Percentiles rank a stretch among this genome's conserved stretches.
Evolutionary conservation across 2,888 invertebrate genomes (phyloP).

Genomic region (Drosophila flavopinicola): DNA sequence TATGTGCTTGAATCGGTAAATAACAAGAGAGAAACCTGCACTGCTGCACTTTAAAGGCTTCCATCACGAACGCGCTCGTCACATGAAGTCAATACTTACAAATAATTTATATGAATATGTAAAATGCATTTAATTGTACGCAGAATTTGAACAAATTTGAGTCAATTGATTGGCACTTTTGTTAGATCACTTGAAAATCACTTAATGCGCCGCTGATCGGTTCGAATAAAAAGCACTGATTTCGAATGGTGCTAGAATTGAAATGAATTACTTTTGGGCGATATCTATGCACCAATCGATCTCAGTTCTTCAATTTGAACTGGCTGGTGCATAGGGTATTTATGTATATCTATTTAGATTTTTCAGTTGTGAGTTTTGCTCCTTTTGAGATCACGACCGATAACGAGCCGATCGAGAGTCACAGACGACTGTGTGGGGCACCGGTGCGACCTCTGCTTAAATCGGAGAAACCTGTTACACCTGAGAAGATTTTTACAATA

Average conservation of each 20-base stretch:
- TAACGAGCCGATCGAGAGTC: conserved; percentile 52
- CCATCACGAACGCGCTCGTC: conserved; percentile 18
- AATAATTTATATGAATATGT: neutral
- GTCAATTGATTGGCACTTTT: conserved; percentile 1
- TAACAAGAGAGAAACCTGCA: conserved; percentile 19
- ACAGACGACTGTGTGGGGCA: conserved; percentile 58
- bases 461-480: conserved; percentile 84
- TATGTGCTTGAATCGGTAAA: conserved; percentile 5
- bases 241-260: conserved; percentile 84
- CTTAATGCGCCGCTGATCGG: conserved; percentile 49
- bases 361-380: neutral
- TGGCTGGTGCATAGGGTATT: conserved; percentile 10
- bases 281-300: conserved; percentile 83
- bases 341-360: too few species aligned
- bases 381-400: conserved; percentile 34
- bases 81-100: conserved; percentile 15
- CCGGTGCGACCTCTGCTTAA: conserved; percentile 72
- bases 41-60: conserved; percentile 45
- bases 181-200: conserved; percentile 12
- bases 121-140: neutral
- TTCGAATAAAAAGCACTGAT: conserved; percentile 83
- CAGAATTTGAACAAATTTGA: neutral
- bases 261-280: conserved; percentile 30
- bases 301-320: conserved; percentile 82
- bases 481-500: conserved; percentile 83